These are phyloP conservation scores for Nothocercus nigrocapillus DNA, from an alignment of 2,113 vertebrate genomes.

Conservation along the genomic window DNA sequence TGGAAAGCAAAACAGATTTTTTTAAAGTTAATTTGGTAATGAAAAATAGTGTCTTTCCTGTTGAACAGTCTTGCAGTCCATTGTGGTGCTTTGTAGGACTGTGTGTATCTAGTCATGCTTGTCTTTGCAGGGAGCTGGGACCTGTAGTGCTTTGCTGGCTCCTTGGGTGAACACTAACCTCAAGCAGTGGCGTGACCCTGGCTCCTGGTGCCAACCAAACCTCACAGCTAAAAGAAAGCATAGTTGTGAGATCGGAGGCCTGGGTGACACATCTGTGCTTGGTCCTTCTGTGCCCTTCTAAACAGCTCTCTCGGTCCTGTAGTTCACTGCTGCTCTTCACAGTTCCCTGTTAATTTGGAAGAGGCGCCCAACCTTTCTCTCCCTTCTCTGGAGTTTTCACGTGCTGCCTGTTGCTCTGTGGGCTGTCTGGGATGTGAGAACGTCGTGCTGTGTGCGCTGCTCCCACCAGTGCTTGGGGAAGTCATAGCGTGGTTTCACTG, in stretches of 20 bases:
- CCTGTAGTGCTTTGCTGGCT: background rate
- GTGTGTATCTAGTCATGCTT: rapidly evolving
- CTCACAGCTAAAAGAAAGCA: background rate
- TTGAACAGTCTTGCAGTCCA: rapidly evolving
- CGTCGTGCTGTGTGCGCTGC: background rate
- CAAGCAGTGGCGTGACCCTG: background rate
- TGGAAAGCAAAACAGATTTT: constrained; percentile 5
- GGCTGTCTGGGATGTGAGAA: background rate
- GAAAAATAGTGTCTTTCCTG: background rate
- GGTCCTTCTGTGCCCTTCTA: background rate
- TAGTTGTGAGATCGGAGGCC: background rate
- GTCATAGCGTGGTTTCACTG: background rate
- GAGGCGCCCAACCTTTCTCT: background rate
- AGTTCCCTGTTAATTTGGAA: background rate
- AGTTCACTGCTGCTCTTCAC: rapidly evolving
- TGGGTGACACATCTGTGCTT: background rate
- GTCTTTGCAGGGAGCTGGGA: background rate
- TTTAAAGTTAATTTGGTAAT: constrained; percentile 34
- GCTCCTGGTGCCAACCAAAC: background rate
- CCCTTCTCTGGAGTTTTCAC: background rate
- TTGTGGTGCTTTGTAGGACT: rapidly evolving
- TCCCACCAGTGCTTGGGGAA: background rate
- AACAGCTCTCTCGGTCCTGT: too few relatives aligned
- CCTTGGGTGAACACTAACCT: background rate
- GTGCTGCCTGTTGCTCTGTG: background rate